Conservation (phyloP, 2,797 vertebrate genomes). For the Capromys pilorides region DNA sequence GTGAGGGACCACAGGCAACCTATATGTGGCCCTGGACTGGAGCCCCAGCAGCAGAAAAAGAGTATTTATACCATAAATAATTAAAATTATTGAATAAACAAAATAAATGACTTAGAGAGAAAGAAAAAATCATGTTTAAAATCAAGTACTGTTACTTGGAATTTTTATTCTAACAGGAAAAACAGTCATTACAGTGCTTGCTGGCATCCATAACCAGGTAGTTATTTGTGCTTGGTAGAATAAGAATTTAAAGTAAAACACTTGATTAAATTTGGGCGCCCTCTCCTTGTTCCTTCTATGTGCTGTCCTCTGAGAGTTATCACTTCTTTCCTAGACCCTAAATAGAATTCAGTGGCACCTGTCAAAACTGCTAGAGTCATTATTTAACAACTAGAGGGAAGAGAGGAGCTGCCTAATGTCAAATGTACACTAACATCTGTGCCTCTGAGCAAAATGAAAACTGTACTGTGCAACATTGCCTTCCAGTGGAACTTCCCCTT, state of each 20-base stretch:
- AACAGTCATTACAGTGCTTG: not conserved
- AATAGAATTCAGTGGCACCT: not conserved
- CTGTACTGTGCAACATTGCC: constrained; percentile 68
- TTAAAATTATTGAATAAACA: not conserved
- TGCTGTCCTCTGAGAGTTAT: not conserved
- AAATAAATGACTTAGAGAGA: not conserved
- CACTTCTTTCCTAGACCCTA: not conserved
- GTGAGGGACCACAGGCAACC: not conserved
- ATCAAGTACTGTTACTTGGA: not conserved
- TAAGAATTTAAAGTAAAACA: constrained; percentile 22
- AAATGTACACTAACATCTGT: constrained; percentile 2
- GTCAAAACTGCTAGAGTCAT: not conserved
- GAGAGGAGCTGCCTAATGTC: not conserved
- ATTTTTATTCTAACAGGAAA: not conserved
- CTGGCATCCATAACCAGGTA: not conserved
- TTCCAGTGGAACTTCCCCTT: constrained; percentile 94
- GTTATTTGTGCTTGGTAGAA: not conserved
- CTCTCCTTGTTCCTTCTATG: not conserved
- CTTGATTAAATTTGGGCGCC: not conserved
- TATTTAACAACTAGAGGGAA: not conserved
- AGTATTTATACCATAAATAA: not conserved
- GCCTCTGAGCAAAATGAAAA: constrained; percentile 51
- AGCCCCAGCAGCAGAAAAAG: too few species aligned
- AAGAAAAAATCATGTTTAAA: not conserved
- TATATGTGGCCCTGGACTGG: too few species aligned